These are phyloP conservation scores for Cydia fagiglandana DNA, from an alignment of 1,140 invertebrate genomes.

Conservation along the genomic window DNA sequence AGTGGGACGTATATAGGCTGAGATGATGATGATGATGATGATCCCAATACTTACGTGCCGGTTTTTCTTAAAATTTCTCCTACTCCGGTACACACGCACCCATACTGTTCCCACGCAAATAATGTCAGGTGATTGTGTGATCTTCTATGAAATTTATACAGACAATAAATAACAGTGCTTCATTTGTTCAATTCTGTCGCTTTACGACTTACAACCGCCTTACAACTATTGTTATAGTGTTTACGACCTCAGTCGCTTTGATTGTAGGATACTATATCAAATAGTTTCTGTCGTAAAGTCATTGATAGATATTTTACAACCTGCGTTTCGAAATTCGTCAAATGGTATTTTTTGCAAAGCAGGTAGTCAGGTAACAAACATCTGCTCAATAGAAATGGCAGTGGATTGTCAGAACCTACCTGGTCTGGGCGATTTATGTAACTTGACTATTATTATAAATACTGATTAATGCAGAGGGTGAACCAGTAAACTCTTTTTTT, in stretches of 20 bases:
- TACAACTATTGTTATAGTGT: neutral
- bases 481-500: no score
- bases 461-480: neutral
- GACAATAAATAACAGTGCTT: constrained; percentile 17
- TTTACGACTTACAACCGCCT: neutral
- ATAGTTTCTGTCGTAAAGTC: neutral
- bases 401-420: neutral
- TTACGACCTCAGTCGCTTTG: neutral
- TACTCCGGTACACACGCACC: constrained; percentile 14
- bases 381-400: neutral
- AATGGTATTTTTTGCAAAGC: neutral
- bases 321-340: neutral
- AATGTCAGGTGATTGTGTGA: constrained; percentile 4
- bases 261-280: neutral
- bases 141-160: constrained; percentile 1
- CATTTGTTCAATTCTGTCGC: neutral
- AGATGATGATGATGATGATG: no score
- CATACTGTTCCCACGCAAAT: constrained; percentile 25
- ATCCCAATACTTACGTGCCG: neutral
- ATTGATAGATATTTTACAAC: constrained; percentile 8
- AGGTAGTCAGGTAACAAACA: constrained; percentile 6
- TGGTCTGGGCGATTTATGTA: neutral
- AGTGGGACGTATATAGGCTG: no score
- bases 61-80: neutral
- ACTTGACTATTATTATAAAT: neutral